Conservation (phyloP, 2,113 vertebrate species). For the Oncorhynchus keta region DNA sequence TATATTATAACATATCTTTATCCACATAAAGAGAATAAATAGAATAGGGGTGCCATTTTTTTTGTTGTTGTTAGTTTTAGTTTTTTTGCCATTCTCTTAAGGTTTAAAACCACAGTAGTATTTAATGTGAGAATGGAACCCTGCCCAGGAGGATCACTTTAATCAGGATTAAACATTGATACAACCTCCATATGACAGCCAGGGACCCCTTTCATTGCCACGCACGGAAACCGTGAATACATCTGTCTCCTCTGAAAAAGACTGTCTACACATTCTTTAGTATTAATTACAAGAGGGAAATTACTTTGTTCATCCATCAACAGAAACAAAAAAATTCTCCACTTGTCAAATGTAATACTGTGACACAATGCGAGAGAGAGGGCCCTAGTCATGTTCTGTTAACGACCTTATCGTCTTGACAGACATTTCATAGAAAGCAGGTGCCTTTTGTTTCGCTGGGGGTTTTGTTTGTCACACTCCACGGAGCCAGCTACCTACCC, state of each 20-base stretch:
- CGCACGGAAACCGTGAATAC: conserved; percentile 53
- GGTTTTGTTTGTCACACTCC: conserved; percentile 5
- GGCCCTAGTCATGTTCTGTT: conserved; percentile 52
- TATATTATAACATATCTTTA: too few relatives aligned
- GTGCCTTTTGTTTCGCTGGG: conserved; percentile 55
- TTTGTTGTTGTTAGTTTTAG: too few relatives aligned
- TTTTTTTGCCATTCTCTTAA: not conserved
- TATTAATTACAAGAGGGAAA: conserved; percentile 78
- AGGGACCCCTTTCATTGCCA: not conserved
- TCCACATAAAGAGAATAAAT: too few relatives aligned
- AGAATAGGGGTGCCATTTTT: too few relatives aligned
- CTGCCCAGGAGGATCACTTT: too few relatives aligned
- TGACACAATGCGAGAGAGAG: conserved; percentile 56
- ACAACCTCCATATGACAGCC: too few relatives aligned
- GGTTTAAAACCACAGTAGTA: not conserved
- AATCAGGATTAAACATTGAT: too few relatives aligned
- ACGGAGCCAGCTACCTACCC: conserved; percentile 23
- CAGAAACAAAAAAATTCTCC: conserved; percentile 56
- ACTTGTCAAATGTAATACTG: conserved; percentile 73
- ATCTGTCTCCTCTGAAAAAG: conserved; percentile 36
- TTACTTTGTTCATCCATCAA: conserved; percentile 76
- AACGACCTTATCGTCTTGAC: conserved; percentile 61
- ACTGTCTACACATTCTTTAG: conserved; percentile 66
- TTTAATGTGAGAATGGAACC: not conserved
- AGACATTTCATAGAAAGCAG: conserved; percentile 62